These are phyloP conservation scores for Platycheirus rosarum DNA, from an alignment of 2,888 invertebrate genomes.

Conservation along the genomic window DNA sequence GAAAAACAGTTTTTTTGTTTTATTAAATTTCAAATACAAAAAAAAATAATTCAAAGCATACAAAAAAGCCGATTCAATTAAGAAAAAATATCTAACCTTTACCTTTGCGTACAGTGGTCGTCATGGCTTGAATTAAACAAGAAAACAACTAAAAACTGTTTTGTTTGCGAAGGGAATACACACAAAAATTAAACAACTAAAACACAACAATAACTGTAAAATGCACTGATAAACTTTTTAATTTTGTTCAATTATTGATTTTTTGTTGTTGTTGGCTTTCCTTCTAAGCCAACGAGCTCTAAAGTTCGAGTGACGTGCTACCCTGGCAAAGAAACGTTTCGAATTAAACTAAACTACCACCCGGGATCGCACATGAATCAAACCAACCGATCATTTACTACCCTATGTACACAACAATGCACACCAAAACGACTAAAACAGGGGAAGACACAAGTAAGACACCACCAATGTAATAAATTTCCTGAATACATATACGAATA, in stretches of 20 bases:
- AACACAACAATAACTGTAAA: conserved; percentile 31
- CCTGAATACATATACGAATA: conserved; percentile 48
- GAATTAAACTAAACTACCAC: conserved; percentile 71
- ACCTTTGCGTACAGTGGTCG: conserved; percentile 52
- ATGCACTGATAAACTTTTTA: conserved; percentile 31
- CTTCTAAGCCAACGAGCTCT: conserved; percentile 23
- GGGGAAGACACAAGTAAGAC: conserved; percentile 51
- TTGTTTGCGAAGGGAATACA: neutral
- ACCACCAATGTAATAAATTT: conserved; percentile 41
- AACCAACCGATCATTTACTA: conserved; percentile 74
- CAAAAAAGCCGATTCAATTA: neutral
- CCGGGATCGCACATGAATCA: conserved; percentile 72
- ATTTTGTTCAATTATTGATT: conserved; percentile 20
- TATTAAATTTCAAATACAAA: no score
- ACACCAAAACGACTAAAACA: conserved; percentile 30
- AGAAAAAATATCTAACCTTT: no score
- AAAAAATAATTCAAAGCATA: neutral
- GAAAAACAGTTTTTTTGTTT: no score
- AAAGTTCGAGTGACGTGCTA: conserved; percentile 8
- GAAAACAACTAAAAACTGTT: neutral
- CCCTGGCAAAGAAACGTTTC: conserved; percentile 57
- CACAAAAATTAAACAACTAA: conserved; percentile 13
- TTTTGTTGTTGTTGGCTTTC: neutral
- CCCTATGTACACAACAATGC: conserved; percentile 57
- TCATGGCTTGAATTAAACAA: conserved; percentile 34